These are phyloP conservation scores for Aproaerema taeniolella DNA, from an alignment of 2,888 invertebrate genomes.

Conservation along the genomic window DNA sequence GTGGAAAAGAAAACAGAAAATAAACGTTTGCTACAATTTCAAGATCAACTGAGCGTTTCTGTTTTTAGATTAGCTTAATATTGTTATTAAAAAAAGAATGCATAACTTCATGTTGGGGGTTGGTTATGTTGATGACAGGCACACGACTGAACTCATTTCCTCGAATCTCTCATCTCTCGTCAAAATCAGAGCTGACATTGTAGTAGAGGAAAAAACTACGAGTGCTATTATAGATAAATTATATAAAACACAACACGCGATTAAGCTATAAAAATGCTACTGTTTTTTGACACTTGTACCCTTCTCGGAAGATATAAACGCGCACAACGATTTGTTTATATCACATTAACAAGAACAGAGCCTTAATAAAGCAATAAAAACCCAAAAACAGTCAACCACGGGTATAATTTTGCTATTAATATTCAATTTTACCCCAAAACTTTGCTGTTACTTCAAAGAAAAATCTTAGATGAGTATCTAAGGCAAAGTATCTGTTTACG, in stretches of 20 bases:
- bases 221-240: constrained; percentile 43
- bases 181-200: constrained; percentile 18
- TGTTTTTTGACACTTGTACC: constrained; percentile 68
- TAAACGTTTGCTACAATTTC: no score
- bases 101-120: no score
- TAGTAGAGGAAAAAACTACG: constrained; percentile 26
- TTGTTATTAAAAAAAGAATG: no score
- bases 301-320: constrained; percentile 63
- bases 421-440: constrained; percentile 72
- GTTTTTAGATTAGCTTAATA: no score
- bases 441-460: constrained; percentile 67
- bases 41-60: no score
- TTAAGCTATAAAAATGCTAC: constrained; percentile 72
- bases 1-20: no score
- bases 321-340: constrained; percentile 66
- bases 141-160: no score
- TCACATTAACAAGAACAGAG: constrained; percentile 60
- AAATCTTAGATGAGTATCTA: constrained; percentile 66
- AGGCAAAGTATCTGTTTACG: constrained; percentile 55
- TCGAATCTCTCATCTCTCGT: no score
- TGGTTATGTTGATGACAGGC: no score
- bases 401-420: constrained; percentile 75
- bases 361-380: constrained; percentile 74
- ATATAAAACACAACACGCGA: constrained; percentile 53
- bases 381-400: constrained; percentile 43